Base-by-base conservation (phyloP, 2,888 invertebrate genomes). In the Polymixis lichenea region DNA sequence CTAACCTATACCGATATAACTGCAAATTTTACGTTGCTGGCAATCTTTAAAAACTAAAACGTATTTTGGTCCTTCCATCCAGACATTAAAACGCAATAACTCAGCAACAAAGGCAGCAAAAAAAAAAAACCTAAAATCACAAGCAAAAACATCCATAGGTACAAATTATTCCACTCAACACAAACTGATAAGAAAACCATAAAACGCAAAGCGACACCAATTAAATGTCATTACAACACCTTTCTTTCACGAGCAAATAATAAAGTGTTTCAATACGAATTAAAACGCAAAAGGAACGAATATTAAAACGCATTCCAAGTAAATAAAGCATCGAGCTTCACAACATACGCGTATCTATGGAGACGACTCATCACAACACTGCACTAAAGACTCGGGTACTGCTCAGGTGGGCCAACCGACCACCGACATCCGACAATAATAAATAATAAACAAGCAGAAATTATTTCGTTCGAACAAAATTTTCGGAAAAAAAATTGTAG, bases 301-400 rank as follows among this genome's bases (percentile, higher is more conserved):
- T 81, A 56, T 60, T 77, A 56, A 74, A 66, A 61, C 38, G 53
- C 43, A 73, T 56, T 69, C 25, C 43, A 68, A 66, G 75, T 80
- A 75, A 72, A 66, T 82, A 75, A 72, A 55, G 72, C 55, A 66
- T 75, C 25, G 22, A n/a, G 55, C 70, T 67, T 72, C 72, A 80
- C 43, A 76, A 66, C 80, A 67, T 28, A 62, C 56, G 61, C 66
- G 82, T 85, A 49, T 76, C 87, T 74, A 79, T 82, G 67, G 74
- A 55, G 72, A 78, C 61, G 62, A 68, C 38, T 69, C 71, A 85
- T 82, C 67, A 73, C 62, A n/a, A 70, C 73, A 61, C 53, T 82
- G 80, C 74, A 74, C 17, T 71, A 75, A 82, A 25, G 72, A 68
- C 46, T 61, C n/a, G 51, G 13, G n/a, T 49, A 65, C 19, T 72